These are phyloP conservation scores for Tyrophagus putrescentiae DNA, from an alignment of 1,140 invertebrate species.

Conservation along the genomic window DNA sequence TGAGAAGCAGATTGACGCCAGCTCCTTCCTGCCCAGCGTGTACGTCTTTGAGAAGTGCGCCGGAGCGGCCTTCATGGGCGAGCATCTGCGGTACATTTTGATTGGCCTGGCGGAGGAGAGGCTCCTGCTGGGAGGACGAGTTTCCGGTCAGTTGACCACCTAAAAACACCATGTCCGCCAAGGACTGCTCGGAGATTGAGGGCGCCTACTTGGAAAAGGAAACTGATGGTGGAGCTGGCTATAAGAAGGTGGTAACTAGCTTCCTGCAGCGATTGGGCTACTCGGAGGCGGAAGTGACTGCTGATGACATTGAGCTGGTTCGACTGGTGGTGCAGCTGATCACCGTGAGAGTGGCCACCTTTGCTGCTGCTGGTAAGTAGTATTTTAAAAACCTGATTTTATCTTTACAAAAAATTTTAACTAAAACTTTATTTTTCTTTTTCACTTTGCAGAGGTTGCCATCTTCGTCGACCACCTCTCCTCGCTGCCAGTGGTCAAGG, in stretches of 20 bases:
- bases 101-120: constrained; percentile 39
- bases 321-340: not conserved
- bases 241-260: not conserved
- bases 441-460: not conserved
- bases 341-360: not conserved
- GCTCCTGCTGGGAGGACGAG: constrained; percentile 42
- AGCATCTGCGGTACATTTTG: constrained; percentile 44
- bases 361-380: not conserved
- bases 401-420: not conserved
- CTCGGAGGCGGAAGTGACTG: not conserved
- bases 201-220: no score
- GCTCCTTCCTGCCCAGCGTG: no score
- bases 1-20: no score
- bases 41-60: constrained; percentile 57
- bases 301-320: not conserved
- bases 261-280: not conserved
- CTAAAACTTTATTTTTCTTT: not conserved
- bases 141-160: constrained; percentile 33
- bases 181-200: no score
- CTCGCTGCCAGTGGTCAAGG: constrained; percentile 46
- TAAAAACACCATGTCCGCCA: constrained; percentile 47
- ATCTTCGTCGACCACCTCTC: constrained; percentile 40
- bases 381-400: no score
- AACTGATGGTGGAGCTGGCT: no score
- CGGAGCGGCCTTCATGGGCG: constrained; percentile 80